A percentile compares a stretch with the other conserved stretches of the same genome.
These are phyloP conservation scores for Saimiri boliviensis DNA, from an alignment of 2,113 vertebrate species.

Conservation along the genomic window DNA sequence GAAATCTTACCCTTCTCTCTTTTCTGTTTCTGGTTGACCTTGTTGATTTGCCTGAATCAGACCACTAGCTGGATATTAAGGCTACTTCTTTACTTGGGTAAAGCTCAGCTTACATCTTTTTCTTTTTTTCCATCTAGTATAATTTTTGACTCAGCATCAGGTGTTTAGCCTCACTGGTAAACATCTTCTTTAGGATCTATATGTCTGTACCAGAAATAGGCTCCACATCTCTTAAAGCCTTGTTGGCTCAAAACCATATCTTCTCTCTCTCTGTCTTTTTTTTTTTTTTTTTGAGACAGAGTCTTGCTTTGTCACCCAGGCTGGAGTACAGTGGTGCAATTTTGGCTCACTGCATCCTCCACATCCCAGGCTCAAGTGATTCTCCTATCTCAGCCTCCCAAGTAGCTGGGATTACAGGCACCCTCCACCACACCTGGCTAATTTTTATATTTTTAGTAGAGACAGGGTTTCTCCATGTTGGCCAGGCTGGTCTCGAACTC, in stretches of 20 bases:
- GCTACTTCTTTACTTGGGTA: background rate
- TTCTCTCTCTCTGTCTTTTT: background rate
- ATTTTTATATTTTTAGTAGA: too few species aligned
- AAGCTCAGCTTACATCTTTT: background rate
- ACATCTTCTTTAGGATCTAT: background rate
- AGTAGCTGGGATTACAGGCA: too few species aligned
- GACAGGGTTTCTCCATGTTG: too few species aligned
- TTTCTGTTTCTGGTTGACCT: slow-evolving; percentile 11
- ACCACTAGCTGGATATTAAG: slow-evolving; percentile 15
- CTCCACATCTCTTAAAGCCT: background rate
- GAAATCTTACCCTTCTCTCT: background rate
- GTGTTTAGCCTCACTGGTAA: background rate
- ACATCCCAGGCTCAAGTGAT: too few species aligned
- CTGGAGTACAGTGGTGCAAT: too few species aligned
- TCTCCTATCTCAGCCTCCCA: too few species aligned
- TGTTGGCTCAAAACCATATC: background rate
- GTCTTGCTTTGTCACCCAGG: too few species aligned
- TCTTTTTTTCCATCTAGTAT: background rate
- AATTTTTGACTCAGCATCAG: background rate
- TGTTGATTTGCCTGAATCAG: slow-evolving; percentile 40
- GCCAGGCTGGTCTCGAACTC: too few species aligned
- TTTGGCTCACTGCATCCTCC: too few species aligned
- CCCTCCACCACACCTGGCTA: too few species aligned
- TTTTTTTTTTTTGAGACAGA: too few species aligned
- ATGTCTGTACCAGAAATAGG: background rate